Evolutionary conservation across 2,113 vertebrate species (phyloP).

Genomic region (Vulpes vulpes): DNA sequence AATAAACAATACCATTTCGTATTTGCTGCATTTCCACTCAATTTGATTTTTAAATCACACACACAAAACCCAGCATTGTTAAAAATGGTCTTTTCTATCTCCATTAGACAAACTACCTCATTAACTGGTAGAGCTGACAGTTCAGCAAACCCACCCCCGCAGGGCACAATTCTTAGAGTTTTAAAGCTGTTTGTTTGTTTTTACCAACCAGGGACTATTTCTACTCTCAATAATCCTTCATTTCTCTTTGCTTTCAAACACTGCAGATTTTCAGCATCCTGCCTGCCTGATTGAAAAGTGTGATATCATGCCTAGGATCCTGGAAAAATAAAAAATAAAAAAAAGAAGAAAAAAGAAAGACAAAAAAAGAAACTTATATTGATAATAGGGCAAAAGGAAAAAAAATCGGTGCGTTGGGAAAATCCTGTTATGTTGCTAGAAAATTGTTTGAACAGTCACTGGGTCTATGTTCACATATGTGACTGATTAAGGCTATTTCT

Average conservation of each 20-base stretch:
- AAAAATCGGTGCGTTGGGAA: slow-evolving; percentile 50
- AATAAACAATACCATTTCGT: slow-evolving; percentile 72
- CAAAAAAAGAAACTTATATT: not conserved
- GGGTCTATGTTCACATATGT: slow-evolving; percentile 66
- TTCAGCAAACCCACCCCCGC: slow-evolving; percentile 72
- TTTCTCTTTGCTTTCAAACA: slow-evolving; percentile 64
- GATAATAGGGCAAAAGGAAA: slow-evolving; percentile 51
- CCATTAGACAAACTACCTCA: slow-evolving; percentile 78
- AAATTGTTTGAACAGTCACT: slow-evolving; percentile 46
- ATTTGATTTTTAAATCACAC: slow-evolving; percentile 78
- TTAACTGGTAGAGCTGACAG: slow-evolving; percentile 78
- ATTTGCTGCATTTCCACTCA: slow-evolving; percentile 71
- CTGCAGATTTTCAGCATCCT: slow-evolving; percentile 18
- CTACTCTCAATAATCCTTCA: slow-evolving; percentile 56
- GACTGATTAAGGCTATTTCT: slow-evolving; percentile 75
- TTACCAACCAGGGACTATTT: slow-evolving; percentile 58
- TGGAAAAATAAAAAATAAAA: not conserved
- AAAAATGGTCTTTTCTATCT: slow-evolving; percentile 70
- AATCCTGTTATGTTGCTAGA: slow-evolving; percentile 42
- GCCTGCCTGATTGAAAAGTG: slow-evolving; percentile 35
- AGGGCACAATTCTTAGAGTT: slow-evolving; percentile 76
- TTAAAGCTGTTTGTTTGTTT: slow-evolving; percentile 76
- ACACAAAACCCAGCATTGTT: slow-evolving; percentile 75
- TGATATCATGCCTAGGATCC: slow-evolving; percentile 42
- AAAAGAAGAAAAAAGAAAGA: not conserved